Evolutionary conservation across 2,888 invertebrate genomes (phyloP).

Genomic region (Heliothis peltigera): DNA sequence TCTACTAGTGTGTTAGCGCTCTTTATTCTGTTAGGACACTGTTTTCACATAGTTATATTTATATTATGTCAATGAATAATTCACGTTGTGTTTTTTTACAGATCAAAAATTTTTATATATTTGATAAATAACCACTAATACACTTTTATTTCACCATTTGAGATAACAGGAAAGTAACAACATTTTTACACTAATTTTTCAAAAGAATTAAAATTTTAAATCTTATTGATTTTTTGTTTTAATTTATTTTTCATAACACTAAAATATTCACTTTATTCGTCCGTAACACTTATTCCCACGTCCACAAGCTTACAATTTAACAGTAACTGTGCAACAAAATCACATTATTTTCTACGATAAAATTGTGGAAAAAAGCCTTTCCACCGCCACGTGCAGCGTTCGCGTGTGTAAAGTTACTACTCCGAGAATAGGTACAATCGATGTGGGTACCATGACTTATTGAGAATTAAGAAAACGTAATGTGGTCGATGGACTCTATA

Average conservation of each 20-base stretch:
- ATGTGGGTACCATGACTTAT: conserved; percentile 59
- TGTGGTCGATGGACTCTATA: conserved; percentile 40
- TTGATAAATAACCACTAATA: background rate
- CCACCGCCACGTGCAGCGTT: conserved; percentile 55
- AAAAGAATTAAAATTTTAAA: background rate
- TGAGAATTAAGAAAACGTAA: conserved; percentile 48
- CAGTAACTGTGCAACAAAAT: conserved; percentile 42
- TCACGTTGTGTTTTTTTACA: too few species aligned
- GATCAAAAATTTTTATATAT: background rate
- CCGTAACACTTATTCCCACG: too few species aligned
- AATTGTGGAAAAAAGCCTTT: conserved; percentile 41
- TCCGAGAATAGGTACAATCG: conserved; percentile 75
- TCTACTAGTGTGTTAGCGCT: too few species aligned
- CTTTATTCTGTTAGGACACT: background rate
- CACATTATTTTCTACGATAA: conserved; percentile 29
- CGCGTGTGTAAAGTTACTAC: conserved; percentile 75
- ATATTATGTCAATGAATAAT: too few species aligned
- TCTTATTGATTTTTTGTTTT: background rate
- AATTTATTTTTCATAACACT: too few species aligned
- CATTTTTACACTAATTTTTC: background rate
- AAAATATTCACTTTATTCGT: too few species aligned
- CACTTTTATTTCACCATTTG: background rate
- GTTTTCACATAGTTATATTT: background rate
- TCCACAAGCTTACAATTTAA: conserved; percentile 2
- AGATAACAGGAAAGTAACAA: background rate